Evolutionary conservation across 2,797 vertebrate genomes (phyloP), one percentile per base, ranked within the genome.

Genomic region (Bucorvus abyssinicus): DNA sequence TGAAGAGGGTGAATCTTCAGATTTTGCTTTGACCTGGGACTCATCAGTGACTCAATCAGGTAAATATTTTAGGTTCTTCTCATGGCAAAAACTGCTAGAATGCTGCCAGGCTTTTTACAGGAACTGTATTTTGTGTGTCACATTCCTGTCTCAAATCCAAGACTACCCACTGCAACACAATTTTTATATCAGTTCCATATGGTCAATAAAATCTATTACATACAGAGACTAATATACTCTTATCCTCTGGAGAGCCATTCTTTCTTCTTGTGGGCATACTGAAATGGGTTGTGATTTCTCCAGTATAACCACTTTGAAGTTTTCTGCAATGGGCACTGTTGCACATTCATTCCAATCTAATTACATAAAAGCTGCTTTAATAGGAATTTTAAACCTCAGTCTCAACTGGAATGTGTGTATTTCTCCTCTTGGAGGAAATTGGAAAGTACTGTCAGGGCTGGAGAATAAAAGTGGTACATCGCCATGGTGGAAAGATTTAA

Each of bases 1-100:
- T 65, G 99, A 99, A 97, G 99, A 99, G 96, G 98, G 98, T 52
- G 99, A 99, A 97, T 98, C 99, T 92, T 98, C 98, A 47, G 99
- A 99, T 98, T 99, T 98, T 97, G 97, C 98, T 70, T 98, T 98
- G 97, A 98, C 98, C 98, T 99, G 99, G 99, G 99, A 99, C 85
- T 98, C 98, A 87, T 98, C 99, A 10, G 98, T 98, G 93, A 97
- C 98, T 94, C 98, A 98, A 97, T 98, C 99, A 98, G 99, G 99
- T 99, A 98, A 91, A 87, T 88, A 88, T 94, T 95, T 90, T 84
- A 76, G 73, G 70, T 84, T 95, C 90, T 83, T 94, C 91, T 93
- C 77, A 89, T 77, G 93, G 86, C 81, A 84, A 89, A 84, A 96
- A 87, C 93, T 93, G 81, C 92, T 89, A 95, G 94, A 97, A 97